These are phyloP conservation scores for Nycteola revayana DNA, from an alignment of 2,888 invertebrate species.

Conservation along the genomic window DNA sequence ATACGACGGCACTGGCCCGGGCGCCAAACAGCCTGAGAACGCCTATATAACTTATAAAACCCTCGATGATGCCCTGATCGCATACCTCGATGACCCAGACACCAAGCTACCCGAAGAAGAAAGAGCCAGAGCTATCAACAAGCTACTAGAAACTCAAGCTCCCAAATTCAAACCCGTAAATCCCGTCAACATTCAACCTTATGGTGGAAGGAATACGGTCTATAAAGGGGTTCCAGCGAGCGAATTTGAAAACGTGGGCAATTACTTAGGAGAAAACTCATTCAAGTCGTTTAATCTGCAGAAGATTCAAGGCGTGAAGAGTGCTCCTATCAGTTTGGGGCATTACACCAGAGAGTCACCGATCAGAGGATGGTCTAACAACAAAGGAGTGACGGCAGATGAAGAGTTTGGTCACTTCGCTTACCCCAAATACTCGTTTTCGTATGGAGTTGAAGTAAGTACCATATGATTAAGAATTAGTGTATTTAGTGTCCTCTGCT, in stretches of 20 bases:
- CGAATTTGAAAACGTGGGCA: constrained; percentile 1
- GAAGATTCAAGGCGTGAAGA: constrained; percentile 37
- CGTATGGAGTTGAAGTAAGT: constrained; percentile 70
- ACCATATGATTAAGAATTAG: constrained; percentile 6
- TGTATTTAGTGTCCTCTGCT: too few relatives aligned
- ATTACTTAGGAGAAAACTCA: constrained; percentile 7
- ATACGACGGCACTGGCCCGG: constrained; percentile 74
- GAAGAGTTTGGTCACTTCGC: too few relatives aligned
- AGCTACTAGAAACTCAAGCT: too few relatives aligned
- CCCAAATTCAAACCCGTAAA: too few relatives aligned
- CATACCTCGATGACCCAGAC: constrained; percentile 63
- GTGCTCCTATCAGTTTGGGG: constrained; percentile 39
- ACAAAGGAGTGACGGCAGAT: too few relatives aligned
- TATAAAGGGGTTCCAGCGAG: background rate
- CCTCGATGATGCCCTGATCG: constrained; percentile 60
- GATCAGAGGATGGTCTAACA: too few relatives aligned
- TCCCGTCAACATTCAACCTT: too few relatives aligned
- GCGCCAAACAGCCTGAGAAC: constrained; percentile 51
- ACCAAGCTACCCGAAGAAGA: constrained; percentile 64
- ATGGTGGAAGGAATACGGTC: too few relatives aligned
- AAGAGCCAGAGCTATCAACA: constrained; percentile 42
- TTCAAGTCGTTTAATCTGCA: constrained; percentile 36
- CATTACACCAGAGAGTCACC: constrained; percentile 33
- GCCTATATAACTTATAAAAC: constrained; percentile 63
- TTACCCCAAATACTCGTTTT: constrained; percentile 54